phyloP scores from a whole-genome alignment of 2,888 invertebrate species.

The Leptura quadrifasciata region DNA sequence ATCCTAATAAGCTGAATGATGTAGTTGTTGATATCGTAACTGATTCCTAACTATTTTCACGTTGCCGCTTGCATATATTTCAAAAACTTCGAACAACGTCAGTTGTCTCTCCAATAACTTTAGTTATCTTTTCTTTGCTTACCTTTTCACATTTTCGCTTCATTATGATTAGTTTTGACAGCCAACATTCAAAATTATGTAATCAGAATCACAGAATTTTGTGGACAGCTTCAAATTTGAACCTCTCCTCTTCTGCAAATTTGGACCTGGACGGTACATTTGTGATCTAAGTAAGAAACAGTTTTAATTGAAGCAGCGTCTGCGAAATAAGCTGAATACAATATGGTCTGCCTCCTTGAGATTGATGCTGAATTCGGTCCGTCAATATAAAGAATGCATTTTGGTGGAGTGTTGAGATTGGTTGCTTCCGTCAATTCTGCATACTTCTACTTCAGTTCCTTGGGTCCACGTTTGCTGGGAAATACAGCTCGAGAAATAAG shows the following conservation, averaged over 20 bases:
- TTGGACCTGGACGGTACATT: slow-evolving; percentile 93
- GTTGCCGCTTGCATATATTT: slow-evolving; percentile 79
- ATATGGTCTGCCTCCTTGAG: slow-evolving; percentile 96
- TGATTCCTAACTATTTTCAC: slow-evolving; percentile 93
- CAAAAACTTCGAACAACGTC: slow-evolving; percentile 71
- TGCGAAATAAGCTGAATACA: slow-evolving; percentile 99
- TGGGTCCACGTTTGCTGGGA: slow-evolving; percentile 93
- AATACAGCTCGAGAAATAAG: slow-evolving; percentile 94
- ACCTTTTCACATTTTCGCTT: slow-evolving; percentile 74
- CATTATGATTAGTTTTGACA: slow-evolving; percentile 77
- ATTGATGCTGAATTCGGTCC: slow-evolving; percentile 90
- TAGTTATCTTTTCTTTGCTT: slow-evolving; percentile 64
- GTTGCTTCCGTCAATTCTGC: slow-evolving; percentile 90
- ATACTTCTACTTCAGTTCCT: slow-evolving; percentile 93
- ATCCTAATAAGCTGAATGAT: slow-evolving; percentile 76
- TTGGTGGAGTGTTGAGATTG: slow-evolving; percentile 92
- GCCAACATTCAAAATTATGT: slow-evolving; percentile 91
- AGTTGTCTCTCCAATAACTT: slow-evolving; percentile 63
- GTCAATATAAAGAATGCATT: slow-evolving; percentile 84
- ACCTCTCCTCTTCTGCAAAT: slow-evolving; percentile 89
- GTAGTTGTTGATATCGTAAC: slow-evolving; percentile 90
- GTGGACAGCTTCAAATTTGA: slow-evolving; percentile 91
- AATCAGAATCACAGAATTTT: slow-evolving; percentile 90
- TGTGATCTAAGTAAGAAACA: slow-evolving; percentile 95
- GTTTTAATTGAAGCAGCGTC: slow-evolving; percentile 98